A percentile compares a stretch with the other conserved stretches of the same genome.
These are phyloP conservation scores for Frieseomelitta varia DNA, from an alignment of 1,140 invertebrate genomes.

Conservation along the genomic window DNA sequence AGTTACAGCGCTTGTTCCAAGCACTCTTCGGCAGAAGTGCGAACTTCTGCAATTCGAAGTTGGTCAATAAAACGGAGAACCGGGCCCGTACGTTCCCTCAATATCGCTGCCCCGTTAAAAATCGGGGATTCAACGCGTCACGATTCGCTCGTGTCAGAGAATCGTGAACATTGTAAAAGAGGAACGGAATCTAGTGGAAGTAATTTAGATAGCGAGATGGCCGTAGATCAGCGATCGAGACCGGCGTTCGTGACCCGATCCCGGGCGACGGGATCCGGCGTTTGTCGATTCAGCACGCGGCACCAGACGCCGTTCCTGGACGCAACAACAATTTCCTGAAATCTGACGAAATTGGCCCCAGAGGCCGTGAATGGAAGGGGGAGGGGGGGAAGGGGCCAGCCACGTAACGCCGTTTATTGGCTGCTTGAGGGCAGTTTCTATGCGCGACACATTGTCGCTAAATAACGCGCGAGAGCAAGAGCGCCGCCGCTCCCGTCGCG, in stretches of 20 bases:
- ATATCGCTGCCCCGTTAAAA: not conserved
- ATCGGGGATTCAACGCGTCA: not conserved
- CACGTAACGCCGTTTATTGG: constrained; percentile 80
- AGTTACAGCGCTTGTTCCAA: no score
- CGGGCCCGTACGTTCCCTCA: no score
- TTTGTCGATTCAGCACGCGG: constrained; percentile 77
- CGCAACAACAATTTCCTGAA: constrained; percentile 81
- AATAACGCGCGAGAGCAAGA: constrained; percentile 73
- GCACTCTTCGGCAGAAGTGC: no score
- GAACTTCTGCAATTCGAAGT: no score
- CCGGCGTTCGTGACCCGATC: constrained; percentile 10
- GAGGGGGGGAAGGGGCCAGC: constrained; percentile 14
- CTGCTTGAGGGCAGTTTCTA: constrained; percentile 82
- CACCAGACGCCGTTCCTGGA: constrained; percentile 74
- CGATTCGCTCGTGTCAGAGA: not conserved
- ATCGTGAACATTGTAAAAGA: not conserved
- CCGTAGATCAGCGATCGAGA: constrained; percentile 23
- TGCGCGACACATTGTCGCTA: constrained; percentile 82
- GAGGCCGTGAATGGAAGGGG: constrained; percentile 47
- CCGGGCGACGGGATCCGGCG: constrained; percentile 23
- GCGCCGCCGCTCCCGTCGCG: not conserved
- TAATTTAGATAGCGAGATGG: not conserved
- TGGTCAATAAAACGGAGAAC: no score
- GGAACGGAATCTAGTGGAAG: not conserved
- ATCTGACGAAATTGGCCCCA: constrained; percentile 80